Conservation (phyloP, 2,113 vertebrate species). For the Cyphomyrus discorhynchus region DNA sequence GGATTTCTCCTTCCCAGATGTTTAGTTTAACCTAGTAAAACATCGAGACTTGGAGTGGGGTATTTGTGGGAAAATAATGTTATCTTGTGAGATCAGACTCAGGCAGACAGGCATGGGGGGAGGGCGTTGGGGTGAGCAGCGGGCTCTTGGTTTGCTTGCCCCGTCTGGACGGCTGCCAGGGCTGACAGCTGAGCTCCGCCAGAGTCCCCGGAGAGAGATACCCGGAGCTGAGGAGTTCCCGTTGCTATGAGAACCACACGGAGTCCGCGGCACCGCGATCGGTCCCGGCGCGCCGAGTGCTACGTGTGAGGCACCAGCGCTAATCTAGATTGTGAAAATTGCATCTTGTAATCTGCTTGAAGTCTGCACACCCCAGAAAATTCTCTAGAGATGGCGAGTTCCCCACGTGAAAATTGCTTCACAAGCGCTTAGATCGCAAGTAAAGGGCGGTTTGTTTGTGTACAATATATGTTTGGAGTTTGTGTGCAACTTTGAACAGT, state of each 20-base stretch:
- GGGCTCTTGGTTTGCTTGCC: constrained; percentile 25
- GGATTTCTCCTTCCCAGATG: constrained; percentile 1
- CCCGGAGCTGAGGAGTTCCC: constrained; percentile 46
- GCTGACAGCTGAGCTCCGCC: constrained; percentile 52
- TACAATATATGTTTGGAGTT: background rate
- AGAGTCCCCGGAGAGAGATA: constrained; percentile 41
- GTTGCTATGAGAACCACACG: constrained; percentile 55
- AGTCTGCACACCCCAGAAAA: background rate
- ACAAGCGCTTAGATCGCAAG: background rate
- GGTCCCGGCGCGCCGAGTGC: background rate
- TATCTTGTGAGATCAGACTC: constrained; percentile 27
- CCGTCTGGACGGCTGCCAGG: constrained; percentile 48
- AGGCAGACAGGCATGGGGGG: constrained; percentile 33
- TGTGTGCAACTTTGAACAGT: background rate
- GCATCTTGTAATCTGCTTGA: background rate
- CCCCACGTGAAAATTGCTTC: background rate
- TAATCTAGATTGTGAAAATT: constrained; percentile 12
- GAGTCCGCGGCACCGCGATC: constrained; percentile 28
- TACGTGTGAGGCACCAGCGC: constrained; percentile 4
- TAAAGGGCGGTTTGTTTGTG: background rate
- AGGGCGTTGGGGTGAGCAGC: constrained; percentile 29
- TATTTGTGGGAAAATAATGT: constrained; percentile 31
- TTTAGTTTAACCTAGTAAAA: constrained; percentile 50
- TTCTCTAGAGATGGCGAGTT: background rate
- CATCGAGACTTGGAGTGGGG: constrained; percentile 18